These are phyloP conservation scores for Calliphora vicina DNA, from an alignment of 1,140 invertebrate species.

Conservation along the genomic window DNA sequence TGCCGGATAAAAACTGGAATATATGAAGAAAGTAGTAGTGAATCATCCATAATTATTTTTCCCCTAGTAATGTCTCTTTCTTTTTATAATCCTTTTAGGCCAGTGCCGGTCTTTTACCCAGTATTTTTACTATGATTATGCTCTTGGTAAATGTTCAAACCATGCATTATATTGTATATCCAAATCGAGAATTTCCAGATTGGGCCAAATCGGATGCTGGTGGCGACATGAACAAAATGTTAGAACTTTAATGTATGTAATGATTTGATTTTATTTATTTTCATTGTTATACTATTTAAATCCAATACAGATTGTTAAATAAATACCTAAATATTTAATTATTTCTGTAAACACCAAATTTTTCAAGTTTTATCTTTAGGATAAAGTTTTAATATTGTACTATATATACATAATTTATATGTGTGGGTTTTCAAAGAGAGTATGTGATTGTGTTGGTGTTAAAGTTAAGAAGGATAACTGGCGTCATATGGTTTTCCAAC, in stretches of 20 bases:
- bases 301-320: no score
- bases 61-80: no score
- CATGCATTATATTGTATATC: constrained; percentile 26
- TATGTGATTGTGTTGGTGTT: neutral
- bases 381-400: neutral
- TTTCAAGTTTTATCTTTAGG: no score
- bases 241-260: neutral
- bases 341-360: no score
- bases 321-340: no score
- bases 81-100: no score
- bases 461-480: neutral
- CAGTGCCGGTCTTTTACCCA: constrained; percentile 34
- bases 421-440: neutral
- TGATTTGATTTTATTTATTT: no score
- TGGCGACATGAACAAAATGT: neutral
- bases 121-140: constrained; percentile 12
- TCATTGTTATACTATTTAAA: no score
- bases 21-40: no score
- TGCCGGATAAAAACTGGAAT: no score
- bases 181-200: constrained; percentile 6
- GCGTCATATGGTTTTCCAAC: neutral
- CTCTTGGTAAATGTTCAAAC: constrained; percentile 12
- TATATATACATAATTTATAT: neutral
- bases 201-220: constrained; percentile 24
- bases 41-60: no score